Percentiles rank a stretch among this genome's conserved stretches.
Conservation (phyloP, 1,140 invertebrate species). For the Drosophila rufa region DNA sequence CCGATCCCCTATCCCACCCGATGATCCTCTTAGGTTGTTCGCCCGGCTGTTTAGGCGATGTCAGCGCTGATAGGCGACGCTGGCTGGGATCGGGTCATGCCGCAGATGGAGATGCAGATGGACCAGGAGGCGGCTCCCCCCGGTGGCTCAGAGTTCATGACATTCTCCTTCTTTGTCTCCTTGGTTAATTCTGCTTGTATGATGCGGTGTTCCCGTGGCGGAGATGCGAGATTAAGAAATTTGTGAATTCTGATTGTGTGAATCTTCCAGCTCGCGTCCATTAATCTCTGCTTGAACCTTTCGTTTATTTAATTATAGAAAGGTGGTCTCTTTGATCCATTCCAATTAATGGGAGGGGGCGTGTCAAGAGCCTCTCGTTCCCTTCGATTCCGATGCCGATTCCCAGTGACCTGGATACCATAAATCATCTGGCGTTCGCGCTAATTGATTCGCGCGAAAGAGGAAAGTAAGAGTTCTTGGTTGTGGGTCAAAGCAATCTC, state of each 20-base stretch:
- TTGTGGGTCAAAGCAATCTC: constrained; percentile 71
- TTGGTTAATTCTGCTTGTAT: constrained; percentile 68
- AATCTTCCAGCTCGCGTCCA: constrained; percentile 47
- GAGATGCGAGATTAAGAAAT: constrained; percentile 69
- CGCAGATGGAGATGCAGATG: constrained; percentile 37
- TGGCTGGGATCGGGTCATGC: constrained; percentile 60
- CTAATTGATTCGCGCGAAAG: constrained; percentile 56
- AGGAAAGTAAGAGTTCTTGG: constrained; percentile 73
- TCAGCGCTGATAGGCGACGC: constrained; percentile 69
- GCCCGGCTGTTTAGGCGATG: constrained; percentile 63
- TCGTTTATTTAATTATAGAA: constrained; percentile 68
- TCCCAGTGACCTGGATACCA: constrained; percentile 40
- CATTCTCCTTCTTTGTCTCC: constrained; percentile 49
- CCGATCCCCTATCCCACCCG: neutral
- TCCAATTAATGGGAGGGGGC: constrained; percentile 30
- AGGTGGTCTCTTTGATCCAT: constrained; percentile 12
- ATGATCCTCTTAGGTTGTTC: constrained; percentile 30
- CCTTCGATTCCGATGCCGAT: constrained; percentile 24
- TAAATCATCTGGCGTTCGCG: constrained; percentile 59
- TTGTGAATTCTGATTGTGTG: constrained; percentile 69
- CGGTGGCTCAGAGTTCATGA: constrained; percentile 68
- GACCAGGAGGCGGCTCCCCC: constrained; percentile 20
- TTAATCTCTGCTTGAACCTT: constrained; percentile 62
- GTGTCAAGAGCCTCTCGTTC: constrained; percentile 15
- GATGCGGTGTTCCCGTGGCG: constrained; percentile 54